phyloP scores from a whole-genome alignment of 2,888 invertebrate species.

The Meteorus cinctellus region DNA sequence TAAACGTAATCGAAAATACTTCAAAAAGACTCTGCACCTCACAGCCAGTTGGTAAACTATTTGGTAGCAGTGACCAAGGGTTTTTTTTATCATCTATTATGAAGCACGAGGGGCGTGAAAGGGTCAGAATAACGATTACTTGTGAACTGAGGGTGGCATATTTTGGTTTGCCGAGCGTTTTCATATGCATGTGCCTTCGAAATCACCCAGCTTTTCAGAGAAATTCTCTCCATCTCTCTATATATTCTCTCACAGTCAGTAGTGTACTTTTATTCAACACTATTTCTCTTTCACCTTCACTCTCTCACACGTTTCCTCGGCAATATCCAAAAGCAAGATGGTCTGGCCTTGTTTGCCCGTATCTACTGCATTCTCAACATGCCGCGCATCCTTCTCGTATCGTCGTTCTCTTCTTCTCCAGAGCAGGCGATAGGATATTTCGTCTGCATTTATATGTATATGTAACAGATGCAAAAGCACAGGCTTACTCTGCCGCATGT shows the following conservation, averaged over 20 bases:
- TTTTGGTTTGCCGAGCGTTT: not conserved
- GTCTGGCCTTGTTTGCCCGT: constrained; percentile 4
- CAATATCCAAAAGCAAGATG: not conserved
- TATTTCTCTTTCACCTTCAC: not conserved
- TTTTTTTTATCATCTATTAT: not conserved
- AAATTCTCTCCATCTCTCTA: not conserved
- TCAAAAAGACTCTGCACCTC: too few species aligned
- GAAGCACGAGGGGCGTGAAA: not conserved
- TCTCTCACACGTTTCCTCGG: not conserved
- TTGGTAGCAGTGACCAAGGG: too few species aligned
- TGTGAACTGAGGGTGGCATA: not conserved
- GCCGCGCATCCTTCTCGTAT: not conserved
- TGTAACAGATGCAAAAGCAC: constrained; percentile 2
- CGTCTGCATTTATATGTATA: not conserved
- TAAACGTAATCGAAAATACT: too few species aligned
- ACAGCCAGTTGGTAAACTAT: too few species aligned
- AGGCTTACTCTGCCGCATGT: not conserved
- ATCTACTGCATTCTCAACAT: not conserved
- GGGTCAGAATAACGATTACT: too few species aligned
- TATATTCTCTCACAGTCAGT: not conserved
- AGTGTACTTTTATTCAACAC: not conserved
- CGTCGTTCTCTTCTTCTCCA: not conserved
- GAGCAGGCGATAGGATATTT: not conserved
- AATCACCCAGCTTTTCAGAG: not conserved
- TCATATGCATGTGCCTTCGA: not conserved